These are phyloP conservation scores for Sminthopsis crassicaudata DNA, from an alignment of 2,113 vertebrate genomes.

Conservation along the genomic window DNA sequence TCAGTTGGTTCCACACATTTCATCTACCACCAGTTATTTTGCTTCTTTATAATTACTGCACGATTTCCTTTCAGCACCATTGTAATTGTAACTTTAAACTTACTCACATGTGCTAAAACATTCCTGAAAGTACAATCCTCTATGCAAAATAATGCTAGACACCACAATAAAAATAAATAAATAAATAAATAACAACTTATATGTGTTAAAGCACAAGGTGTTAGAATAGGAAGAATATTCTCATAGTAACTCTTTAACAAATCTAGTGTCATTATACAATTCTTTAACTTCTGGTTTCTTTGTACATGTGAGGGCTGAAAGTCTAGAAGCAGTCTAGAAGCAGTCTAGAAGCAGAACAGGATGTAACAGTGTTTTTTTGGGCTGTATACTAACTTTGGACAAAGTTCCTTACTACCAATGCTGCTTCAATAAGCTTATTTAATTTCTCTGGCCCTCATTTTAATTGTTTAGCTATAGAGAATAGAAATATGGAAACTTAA, in stretches of 20 bases:
- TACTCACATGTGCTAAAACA: slow-evolving; percentile 44
- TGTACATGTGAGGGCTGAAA: slow-evolving; percentile 36
- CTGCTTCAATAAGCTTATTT: too few relatives aligned
- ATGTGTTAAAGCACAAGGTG: slow-evolving; percentile 63
- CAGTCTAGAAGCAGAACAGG: too few relatives aligned
- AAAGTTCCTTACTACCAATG: neutral
- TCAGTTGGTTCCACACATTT: slow-evolving; percentile 57
- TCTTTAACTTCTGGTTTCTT: slow-evolving; percentile 55
- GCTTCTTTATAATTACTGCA: slow-evolving; percentile 52
- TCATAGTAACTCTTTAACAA: slow-evolving; percentile 55
- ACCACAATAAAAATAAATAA: slow-evolving; percentile 45
- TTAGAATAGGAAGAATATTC: slow-evolving; percentile 56
- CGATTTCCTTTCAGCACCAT: slow-evolving; percentile 48
- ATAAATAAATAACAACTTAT: slow-evolving; percentile 6
- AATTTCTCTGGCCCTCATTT: too few relatives aligned
- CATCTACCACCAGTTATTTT: slow-evolving; percentile 56
- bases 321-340: too few relatives aligned
- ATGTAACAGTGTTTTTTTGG: neutral
- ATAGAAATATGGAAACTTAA: neutral
- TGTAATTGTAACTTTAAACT: slow-evolving; percentile 60
- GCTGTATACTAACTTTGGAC: neutral
- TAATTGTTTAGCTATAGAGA: neutral
- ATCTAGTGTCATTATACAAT: slow-evolving; percentile 35
- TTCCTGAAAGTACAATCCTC: slow-evolving; percentile 52
- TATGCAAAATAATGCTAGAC: slow-evolving; percentile 65